Evolutionary conservation across 1,140 invertebrate genomes (phyloP), one percentile per base, ranked within the genome.

Genomic region (Ostrea denselamellosa): DNA sequence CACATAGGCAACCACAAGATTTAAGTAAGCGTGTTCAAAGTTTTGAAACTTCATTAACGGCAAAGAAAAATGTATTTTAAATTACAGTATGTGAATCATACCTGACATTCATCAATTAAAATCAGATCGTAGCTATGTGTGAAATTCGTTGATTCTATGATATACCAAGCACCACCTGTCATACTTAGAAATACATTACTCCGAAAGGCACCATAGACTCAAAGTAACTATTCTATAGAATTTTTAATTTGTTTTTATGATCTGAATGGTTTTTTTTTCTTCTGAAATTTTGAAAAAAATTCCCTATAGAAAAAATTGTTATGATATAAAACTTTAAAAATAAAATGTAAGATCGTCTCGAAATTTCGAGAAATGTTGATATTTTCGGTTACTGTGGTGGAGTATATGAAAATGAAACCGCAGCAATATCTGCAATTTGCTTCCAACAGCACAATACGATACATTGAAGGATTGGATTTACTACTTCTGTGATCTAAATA

Each of bases 61-160:
- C 68, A 10, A 34, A 34, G 68, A 77, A 77, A 62, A 77, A 77
- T 77, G 68, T 34, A 77, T 77, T 77, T 34, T 28, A 77, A 77
- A 77, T 77, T 34, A 44, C 34, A 44, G 34, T 44, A 25, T 77
- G 68, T 77, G 68, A 77, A 34, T 77, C 68, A 77, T 28, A 77
- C 68, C 25, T 77, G 68, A 28, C 68, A 77, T 34, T 77, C 68
- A 77, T 77, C 68, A 25, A 77, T 77, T 28, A 34, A 28, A 77
- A 28, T 25, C 25, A 25, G 28, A 28, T 22, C 25, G 12, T 34
- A 77, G 28, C 14, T 28, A 77, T 77, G 68, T 77, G 68, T 28
- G 68, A 77, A 77, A 77, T 77, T 28, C 68, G 28, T 77, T 25
- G 68, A 77, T 14, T 28, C 25, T 25, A 17, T 77, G 22, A 14